Percentiles rank a stretch among this genome's conserved stretches.
Conservation (phyloP, 2,888 invertebrate species). For the Tenthredo notha region DNA sequence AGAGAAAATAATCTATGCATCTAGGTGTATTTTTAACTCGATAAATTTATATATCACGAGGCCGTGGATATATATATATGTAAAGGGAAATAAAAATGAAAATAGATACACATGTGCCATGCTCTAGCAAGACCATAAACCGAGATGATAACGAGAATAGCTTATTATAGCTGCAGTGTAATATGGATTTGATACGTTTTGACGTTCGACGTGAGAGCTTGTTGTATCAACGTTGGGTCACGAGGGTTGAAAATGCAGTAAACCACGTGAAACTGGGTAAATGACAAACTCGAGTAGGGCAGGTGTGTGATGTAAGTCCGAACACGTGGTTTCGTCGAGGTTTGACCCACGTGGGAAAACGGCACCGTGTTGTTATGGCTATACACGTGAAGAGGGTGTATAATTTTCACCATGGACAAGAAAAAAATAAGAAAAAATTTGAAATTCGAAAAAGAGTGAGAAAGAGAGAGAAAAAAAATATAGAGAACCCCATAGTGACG, state of each 20-base stretch:
- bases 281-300: neutral
- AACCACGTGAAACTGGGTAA: slow-evolving; percentile 15
- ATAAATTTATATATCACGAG: neutral
- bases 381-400: neutral
- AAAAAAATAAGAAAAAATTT: too few species aligned
- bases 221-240: slow-evolving; percentile 5
- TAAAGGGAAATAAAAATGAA: neutral
- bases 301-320: neutral
- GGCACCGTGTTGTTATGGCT: neutral
- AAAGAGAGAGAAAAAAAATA: neutral
- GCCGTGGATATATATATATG: neutral
- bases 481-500: neutral
- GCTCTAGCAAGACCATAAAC: neutral
- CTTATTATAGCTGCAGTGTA: neutral
- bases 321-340: slow-evolving; percentile 6
- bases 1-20: neutral
- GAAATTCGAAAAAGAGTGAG: too few species aligned
- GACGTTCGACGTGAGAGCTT: neutral
- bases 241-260: neutral
- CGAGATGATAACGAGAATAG: slow-evolving; percentile 14
- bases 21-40: neutral
- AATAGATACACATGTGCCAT: neutral
- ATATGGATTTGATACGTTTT: neutral
- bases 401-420: neutral
- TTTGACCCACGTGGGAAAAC: slow-evolving; percentile 1